A percentile compares a stretch with the other conserved stretches of the same genome.
These are phyloP conservation scores for Amphipyra tragopoginis DNA, from an alignment of 2,888 invertebrate genomes.

Conservation along the genomic window DNA sequence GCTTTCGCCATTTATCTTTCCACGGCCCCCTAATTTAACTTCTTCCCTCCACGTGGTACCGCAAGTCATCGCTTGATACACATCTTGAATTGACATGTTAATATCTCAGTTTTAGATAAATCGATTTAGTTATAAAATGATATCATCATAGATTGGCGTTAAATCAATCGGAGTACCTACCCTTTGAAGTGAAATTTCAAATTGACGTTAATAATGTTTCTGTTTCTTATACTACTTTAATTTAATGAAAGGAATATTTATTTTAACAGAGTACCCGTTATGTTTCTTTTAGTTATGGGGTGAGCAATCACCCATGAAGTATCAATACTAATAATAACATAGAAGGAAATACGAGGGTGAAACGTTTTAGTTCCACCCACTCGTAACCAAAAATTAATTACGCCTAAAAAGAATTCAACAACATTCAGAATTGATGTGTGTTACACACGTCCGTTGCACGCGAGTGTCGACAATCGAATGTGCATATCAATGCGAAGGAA, in stretches of 20 bases:
- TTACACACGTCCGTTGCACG: slow-evolving; percentile 64
- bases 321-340: slow-evolving; percentile 10
- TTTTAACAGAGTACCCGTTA: slow-evolving; percentile 20
- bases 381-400: slow-evolving; percentile 40
- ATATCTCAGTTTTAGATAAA: slow-evolving; percentile 67
- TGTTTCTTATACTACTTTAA: slow-evolving; percentile 7
- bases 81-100: slow-evolving; percentile 80
- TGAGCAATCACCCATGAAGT: slow-evolving; percentile 30
- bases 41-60: slow-evolving; percentile 67
- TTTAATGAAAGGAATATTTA: slow-evolving; percentile 31
- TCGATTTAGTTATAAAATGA: slow-evolving; percentile 48
- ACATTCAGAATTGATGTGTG: slow-evolving; percentile 58
- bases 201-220: slow-evolving; percentile 22
- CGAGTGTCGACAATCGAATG: slow-evolving; percentile 78
- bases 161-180: slow-evolving; percentile 26
- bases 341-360: slow-evolving; percentile 20
- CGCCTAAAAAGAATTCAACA: slow-evolving; percentile 24
- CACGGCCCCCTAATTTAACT: slow-evolving; percentile 81
- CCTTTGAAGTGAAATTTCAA: slow-evolving; percentile 35
- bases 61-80: slow-evolving; percentile 79
- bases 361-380: slow-evolving; percentile 24
- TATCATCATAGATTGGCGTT: slow-evolving; percentile 32
- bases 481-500: slow-evolving; percentile 79
- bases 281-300: slow-evolving; percentile 24
- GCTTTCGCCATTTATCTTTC: slow-evolving; percentile 82